These are phyloP conservation scores for Whitmania pigra DNA, from an alignment of 1,140 invertebrate species.

Conservation along the genomic window DNA sequence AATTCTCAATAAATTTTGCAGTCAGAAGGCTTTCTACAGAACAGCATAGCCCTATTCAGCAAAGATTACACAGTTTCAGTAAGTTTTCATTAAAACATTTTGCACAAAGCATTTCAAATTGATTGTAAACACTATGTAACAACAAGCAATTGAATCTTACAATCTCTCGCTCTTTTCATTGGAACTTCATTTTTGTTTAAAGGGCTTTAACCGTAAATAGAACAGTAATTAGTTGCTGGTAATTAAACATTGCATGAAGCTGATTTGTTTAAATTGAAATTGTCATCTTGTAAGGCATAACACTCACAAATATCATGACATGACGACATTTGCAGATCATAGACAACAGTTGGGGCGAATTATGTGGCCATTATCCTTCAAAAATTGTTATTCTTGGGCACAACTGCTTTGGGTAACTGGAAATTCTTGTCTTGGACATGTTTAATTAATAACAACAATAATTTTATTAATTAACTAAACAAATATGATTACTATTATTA, in stretches of 20 bases:
- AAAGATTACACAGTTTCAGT: slow-evolving; percentile 49
- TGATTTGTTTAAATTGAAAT: background rate
- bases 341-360: slow-evolving; percentile 54
- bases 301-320: background rate
- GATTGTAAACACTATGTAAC: too few relatives aligned
- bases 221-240: background rate
- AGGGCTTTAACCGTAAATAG: background rate
- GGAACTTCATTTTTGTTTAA: background rate
- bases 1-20: slow-evolving; percentile 33
- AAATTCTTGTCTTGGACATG: background rate
- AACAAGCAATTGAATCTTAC: background rate
- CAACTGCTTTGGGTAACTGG: slow-evolving; percentile 2
- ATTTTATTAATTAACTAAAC: too few relatives aligned
- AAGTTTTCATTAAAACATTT: slow-evolving; percentile 25
- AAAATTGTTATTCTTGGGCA: slow-evolving; percentile 58
- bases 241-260: background rate
- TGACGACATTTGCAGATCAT: slow-evolving; percentile 41
- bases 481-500: too few relatives aligned
- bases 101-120: too few relatives aligned
- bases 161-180: slow-evolving; percentile 20
- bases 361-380: slow-evolving; percentile 62
- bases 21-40: slow-evolving; percentile 51
- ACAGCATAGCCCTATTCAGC: slow-evolving; percentile 51
- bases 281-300: background rate
- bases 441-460: background rate